Evolutionary conservation across 2,888 invertebrate species (phyloP).

Genomic region (Anodontia alba): DNA sequence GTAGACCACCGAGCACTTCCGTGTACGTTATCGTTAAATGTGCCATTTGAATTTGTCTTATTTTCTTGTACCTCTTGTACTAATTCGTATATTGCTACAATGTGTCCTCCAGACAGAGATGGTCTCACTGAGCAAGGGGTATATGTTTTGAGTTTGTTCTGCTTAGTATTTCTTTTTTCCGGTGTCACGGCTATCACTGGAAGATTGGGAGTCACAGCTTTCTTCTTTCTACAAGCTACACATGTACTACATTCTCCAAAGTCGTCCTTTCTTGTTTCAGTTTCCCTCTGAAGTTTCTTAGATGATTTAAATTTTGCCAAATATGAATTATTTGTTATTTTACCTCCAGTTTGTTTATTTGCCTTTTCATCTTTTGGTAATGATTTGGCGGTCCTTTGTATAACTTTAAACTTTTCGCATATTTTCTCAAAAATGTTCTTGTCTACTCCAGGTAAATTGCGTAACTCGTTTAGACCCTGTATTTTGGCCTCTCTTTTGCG

Average conservation of each 20-base stretch:
- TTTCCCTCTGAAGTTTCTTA: background rate
- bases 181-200: background rate
- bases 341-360: background rate
- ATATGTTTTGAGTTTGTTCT: background rate
- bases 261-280: too few species aligned
- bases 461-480: slow-evolving; percentile 26
- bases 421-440: slow-evolving; percentile 3
- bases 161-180: background rate
- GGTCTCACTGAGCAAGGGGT: background rate
- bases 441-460: slow-evolving; percentile 29
- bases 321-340: background rate
- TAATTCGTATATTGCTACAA: background rate
- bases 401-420: background rate
- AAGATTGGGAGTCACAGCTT: background rate
- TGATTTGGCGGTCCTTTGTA: background rate
- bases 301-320: background rate
- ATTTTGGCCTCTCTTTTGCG: slow-evolving; percentile 31
- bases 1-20: background rate
- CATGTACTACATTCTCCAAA: background rate
- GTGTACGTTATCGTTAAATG: background rate
- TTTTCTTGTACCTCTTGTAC: background rate
- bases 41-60: background rate
- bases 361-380: background rate
- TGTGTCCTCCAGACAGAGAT: background rate
- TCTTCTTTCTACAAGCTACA: background rate